Conservation (phyloP, 2,797 vertebrate species). For the Characodon lateralis region DNA sequence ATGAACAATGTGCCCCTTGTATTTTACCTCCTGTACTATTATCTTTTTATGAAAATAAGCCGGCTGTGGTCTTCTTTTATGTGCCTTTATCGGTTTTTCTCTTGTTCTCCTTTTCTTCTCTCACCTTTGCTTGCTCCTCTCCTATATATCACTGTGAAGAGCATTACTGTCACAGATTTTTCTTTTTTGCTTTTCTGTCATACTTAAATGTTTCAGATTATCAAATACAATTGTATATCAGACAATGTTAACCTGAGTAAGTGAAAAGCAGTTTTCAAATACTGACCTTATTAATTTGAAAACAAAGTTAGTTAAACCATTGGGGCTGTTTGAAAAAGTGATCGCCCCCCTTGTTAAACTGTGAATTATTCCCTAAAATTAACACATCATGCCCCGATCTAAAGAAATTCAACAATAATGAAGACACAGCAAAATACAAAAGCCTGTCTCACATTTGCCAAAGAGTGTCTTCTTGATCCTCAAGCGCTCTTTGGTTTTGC, state of each 20-base stretch:
- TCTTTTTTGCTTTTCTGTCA: neutral
- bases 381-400: too few species aligned
- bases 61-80: constrained; percentile 68
- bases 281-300: too few species aligned
- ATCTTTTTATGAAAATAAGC: constrained; percentile 76
- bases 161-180: neutral
- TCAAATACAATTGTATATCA: neutral
- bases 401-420: too few species aligned
- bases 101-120: constrained; percentile 27
- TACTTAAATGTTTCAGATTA: neutral
- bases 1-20: constrained; percentile 72
- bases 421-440: too few species aligned
- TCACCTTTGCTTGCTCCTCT: constrained; percentile 9
- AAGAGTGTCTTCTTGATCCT: too few species aligned
- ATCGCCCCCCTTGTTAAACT: too few species aligned
- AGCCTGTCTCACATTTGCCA: too few species aligned
- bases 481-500: neutral
- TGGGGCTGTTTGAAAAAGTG: too few species aligned
- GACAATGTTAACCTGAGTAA: neutral
- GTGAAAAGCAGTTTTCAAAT: neutral
- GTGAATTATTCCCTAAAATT: too few species aligned
- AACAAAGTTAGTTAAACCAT: too few species aligned
- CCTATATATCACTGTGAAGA: neutral
- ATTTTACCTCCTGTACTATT: constrained; percentile 51
- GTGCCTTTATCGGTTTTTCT: constrained; percentile 56